These are phyloP conservation scores for Bolinopsis microptera DNA, from an alignment of 37 sponge, comb jelly and placozoan genomes.

Conservation along the genomic window DNA sequence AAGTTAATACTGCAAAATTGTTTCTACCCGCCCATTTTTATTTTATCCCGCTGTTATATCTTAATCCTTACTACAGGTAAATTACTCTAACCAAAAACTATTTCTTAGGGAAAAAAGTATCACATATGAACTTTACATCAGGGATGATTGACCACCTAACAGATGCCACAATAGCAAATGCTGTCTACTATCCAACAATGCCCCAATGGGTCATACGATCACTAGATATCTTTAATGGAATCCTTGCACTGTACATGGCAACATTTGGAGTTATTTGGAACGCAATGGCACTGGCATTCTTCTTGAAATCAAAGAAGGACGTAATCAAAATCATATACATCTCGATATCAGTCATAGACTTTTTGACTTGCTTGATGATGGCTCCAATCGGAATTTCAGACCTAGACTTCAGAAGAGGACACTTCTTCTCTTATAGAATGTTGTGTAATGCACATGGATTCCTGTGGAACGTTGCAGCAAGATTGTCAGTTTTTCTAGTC, in stretches of 20 bases:
- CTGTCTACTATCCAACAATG: not conserved
- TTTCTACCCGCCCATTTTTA: too few species aligned
- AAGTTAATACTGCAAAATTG: too few species aligned
- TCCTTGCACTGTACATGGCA: not conserved
- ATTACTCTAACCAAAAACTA: too few species aligned
- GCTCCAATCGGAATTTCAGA: not conserved
- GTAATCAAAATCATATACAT: conserved; percentile 44
- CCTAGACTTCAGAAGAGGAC: not conserved
- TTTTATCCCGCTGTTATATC: too few species aligned
- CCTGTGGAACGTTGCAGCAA: conserved; percentile 45
- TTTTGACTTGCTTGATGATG: conserved; percentile 20
- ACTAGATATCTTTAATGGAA: conserved; percentile 30
- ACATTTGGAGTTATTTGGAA: conserved; percentile 23
- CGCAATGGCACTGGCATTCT: conserved; percentile 13
- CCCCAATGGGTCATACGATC: not conserved
- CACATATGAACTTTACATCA: not conserved
- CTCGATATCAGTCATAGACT: conserved; percentile 1
- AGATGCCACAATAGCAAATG: not conserved
- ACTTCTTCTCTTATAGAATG: not conserved
- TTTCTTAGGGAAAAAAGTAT: too few species aligned
- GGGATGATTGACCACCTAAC: not conserved
- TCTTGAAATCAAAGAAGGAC: conserved; percentile 38
- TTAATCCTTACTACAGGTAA: too few species aligned
- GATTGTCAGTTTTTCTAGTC: conserved; percentile 25
- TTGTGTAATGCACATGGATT: conserved; percentile 60